Base-by-base conservation (phyloP, 2,888 invertebrate genomes). In the Linhomoeus sp. region DNA sequence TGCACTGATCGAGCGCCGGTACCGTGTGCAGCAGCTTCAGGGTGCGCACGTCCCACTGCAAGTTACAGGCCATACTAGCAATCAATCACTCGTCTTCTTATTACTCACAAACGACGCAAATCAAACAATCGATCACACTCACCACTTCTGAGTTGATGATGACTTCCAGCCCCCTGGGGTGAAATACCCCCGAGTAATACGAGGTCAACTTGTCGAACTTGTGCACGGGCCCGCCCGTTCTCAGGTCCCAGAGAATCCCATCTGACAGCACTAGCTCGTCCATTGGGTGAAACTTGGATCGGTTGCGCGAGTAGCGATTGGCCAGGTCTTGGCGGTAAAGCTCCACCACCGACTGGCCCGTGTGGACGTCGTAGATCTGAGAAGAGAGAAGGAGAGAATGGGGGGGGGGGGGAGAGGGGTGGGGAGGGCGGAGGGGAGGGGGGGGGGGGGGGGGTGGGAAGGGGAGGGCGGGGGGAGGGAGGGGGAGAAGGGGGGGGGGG, bases 161-260 rank as follows among this genome's bases (percentile, higher is more conserved):
- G 38, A 90, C 84, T 72, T 92, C 90, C 51, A 86, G 71, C 1
- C 88, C 88, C 64, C 85, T 86, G 0, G 90, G 90, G 73, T 92
- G 90, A 62, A 94, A 94, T 7, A 87, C 81, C 0, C 92, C 94
- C 62, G 85, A 90, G 48, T 88, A 77, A 39, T 80, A 80, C 63
- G 87, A 83, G 71, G 92, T 94, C 35, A 97, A 73, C 67, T 94
- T 94, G 70, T 97, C 97, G 64, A 97, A 84, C 66, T 92, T 90
- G 70, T 92, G 90, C 22, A 48, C 36, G n/a, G 36, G 2, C 17
- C 20, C n/a, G 12, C 14, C 7, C 2, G 26, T 2, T 22, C 79
- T 77, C 12, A 86, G 80, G 65, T 94, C 92, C 80, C 87, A 94
- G 0, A 94, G 69, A 0, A 92, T 87, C 37, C 94, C 92, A 66